Conservation (phyloP, 1,140 invertebrate species). For the Drosophila quadrilineata region DNA sequence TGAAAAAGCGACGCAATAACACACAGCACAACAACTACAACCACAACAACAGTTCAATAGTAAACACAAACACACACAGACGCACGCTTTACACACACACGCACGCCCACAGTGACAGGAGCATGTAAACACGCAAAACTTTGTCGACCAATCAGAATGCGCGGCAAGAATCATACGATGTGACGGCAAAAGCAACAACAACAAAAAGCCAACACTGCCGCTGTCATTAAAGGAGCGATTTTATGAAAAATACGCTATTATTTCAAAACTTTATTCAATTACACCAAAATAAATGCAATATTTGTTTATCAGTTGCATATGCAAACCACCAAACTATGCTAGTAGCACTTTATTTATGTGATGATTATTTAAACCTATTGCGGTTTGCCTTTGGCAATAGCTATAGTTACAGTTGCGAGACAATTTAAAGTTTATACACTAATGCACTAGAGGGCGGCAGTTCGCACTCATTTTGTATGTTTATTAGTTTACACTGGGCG, state of each 20-base stretch:
- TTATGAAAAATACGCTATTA: not conserved
- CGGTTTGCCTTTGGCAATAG: constrained; percentile 9
- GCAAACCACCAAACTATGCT: constrained; percentile 3
- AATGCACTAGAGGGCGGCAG: too few relatives aligned
- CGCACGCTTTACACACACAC: constrained; percentile 14
- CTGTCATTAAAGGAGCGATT: constrained; percentile 8
- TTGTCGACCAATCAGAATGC: constrained; percentile 60
- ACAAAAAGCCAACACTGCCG: constrained; percentile 37
- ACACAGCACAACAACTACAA: constrained; percentile 13
- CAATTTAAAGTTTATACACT: not conserved
- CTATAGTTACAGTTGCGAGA: constrained; percentile 3
- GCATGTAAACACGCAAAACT: constrained; percentile 46
- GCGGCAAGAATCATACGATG: constrained; percentile 64
- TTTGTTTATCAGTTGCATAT: not conserved
- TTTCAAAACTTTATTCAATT: not conserved
- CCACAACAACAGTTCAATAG: constrained; percentile 32
- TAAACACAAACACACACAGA: constrained; percentile 13
- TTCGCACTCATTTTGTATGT: not conserved
- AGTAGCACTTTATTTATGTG: constrained; percentile 20
- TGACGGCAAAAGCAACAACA: constrained; percentile 25
- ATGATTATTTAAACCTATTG: constrained; percentile 9
- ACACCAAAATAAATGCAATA: not conserved
- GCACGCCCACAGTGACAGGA: constrained; percentile 10
- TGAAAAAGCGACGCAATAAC: constrained; percentile 65
- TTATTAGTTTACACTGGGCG: too few relatives aligned